These are phyloP conservation scores for Moxostoma hubbsi DNA, from an alignment of 2,797 vertebrate species.

Conservation along the genomic window DNA sequence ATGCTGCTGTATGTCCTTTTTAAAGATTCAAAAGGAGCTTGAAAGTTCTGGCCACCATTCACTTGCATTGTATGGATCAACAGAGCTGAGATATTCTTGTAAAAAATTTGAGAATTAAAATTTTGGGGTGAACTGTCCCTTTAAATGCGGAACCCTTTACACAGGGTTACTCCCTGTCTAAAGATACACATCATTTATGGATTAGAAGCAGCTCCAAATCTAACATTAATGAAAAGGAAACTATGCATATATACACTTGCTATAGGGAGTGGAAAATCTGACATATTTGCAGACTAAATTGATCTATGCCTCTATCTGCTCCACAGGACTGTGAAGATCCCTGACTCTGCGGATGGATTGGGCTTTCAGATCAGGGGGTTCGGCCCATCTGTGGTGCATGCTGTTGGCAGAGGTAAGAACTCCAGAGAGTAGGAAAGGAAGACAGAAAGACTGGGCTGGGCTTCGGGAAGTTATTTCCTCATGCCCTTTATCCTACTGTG, in stretches of 20 bases:
- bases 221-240: background rate
- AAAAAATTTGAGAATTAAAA: no score
- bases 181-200: slow-evolving; percentile 14
- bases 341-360: slow-evolving; percentile 94
- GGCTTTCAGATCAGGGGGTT: slow-evolving; percentile 98
- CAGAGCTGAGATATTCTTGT: no score
- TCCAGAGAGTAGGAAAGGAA: slow-evolving; percentile 34
- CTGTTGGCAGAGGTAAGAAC: slow-evolving; percentile 91
- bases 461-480: slow-evolving; percentile 52
- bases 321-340: slow-evolving; percentile 93
- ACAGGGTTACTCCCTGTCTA: no score
- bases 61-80: no score
- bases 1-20: no score
- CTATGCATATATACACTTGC: background rate
- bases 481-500: slow-evolving; percentile 39
- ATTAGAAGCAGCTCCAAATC: slow-evolving; percentile 6
- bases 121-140: no score
- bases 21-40: no score
- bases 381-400: slow-evolving; percentile 96
- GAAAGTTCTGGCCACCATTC: no score
- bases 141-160: background rate
- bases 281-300: background rate
- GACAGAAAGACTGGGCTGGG: slow-evolving; percentile 56
- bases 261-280: background rate
- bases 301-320: slow-evolving; percentile 12